Percentiles rank a stretch among this genome's conserved stretches.
Conservation (phyloP, 2,888 invertebrate genomes). For the Limnephilus lunatus region DNA sequence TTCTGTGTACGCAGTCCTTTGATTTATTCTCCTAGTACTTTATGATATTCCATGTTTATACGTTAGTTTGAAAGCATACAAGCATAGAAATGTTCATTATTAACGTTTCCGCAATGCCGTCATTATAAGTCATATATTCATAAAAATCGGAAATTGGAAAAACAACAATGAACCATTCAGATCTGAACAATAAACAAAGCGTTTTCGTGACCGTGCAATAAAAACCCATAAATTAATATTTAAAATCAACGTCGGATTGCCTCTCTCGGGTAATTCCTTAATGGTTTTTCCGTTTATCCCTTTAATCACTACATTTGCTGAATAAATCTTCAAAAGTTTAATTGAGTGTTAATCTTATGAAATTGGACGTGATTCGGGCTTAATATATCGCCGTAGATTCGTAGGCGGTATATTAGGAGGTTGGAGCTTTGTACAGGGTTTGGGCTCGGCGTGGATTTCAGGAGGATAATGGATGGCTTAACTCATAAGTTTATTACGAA, state of each 20-base stretch:
- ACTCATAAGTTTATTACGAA: not conserved
- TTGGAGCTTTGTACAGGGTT: not conserved
- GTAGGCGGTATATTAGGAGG: not conserved
- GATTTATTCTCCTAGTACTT: too few relatives aligned
- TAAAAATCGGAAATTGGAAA: not conserved
- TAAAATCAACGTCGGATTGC: conserved; percentile 2
- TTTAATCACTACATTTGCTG: not conserved
- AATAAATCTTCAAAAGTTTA: conserved; percentile 51
- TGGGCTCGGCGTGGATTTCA: not conserved
- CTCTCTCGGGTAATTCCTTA: not conserved
- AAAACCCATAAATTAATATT: conserved; percentile 2
- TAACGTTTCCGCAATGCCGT: not conserved
- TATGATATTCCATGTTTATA: too few relatives aligned
- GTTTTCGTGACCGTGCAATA: not conserved
- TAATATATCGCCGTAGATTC: conserved; percentile 38
- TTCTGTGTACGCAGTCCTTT: too few relatives aligned
- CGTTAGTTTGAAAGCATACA: too few relatives aligned
- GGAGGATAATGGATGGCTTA: conserved; percentile 2
- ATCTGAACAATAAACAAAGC: not conserved
- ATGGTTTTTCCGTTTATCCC: not conserved
- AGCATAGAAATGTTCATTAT: not conserved
- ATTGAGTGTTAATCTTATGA: conserved; percentile 53
- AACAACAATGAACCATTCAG: not conserved
- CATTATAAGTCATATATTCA: not conserved
- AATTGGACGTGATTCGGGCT: conserved; percentile 40